Conservation (phyloP, 2,797 vertebrate genomes). For the Sebastes cheni region DNA sequence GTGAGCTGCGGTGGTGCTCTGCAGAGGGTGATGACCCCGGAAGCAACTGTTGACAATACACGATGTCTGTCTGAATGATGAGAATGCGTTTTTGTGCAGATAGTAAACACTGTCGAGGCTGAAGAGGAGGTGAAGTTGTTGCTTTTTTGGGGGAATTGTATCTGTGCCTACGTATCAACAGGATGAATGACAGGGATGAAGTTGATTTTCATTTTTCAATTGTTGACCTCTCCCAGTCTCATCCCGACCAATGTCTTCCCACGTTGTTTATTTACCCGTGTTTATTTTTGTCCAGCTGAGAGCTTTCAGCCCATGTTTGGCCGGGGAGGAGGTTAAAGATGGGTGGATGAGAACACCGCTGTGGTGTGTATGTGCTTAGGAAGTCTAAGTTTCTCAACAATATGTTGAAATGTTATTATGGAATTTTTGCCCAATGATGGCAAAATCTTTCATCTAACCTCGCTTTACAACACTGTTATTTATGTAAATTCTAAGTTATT, state of each 20-base stretch:
- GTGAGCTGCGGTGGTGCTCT: slow-evolving; percentile 12
- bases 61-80: too few species aligned
- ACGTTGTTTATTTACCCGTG: slow-evolving; percentile 63
- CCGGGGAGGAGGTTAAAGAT: slow-evolving; percentile 20
- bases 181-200: slow-evolving; percentile 24
- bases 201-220: background rate
- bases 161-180: slow-evolving; percentile 25
- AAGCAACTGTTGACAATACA: background rate
- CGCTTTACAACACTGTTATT: too few species aligned
- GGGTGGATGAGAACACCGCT: slow-evolving; percentile 20
- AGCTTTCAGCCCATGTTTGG: slow-evolving; percentile 26
- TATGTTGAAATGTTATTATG: background rate
- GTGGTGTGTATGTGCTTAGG: background rate
- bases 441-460: background rate
- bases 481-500: too few species aligned
- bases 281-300: slow-evolving; percentile 61
- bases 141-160: background rate
- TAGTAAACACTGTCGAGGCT: slow-evolving; percentile 27
- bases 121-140: background rate
- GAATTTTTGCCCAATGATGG: too few species aligned
- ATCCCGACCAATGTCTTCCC: slow-evolving; percentile 25
- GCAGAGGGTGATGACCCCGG: background rate
- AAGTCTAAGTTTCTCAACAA: background rate
- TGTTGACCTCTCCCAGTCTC: slow-evolving; percentile 53
- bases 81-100: background rate